Base-by-base conservation (phyloP, 2,888 invertebrate species). In the Anthophora plumipes region DNA sequence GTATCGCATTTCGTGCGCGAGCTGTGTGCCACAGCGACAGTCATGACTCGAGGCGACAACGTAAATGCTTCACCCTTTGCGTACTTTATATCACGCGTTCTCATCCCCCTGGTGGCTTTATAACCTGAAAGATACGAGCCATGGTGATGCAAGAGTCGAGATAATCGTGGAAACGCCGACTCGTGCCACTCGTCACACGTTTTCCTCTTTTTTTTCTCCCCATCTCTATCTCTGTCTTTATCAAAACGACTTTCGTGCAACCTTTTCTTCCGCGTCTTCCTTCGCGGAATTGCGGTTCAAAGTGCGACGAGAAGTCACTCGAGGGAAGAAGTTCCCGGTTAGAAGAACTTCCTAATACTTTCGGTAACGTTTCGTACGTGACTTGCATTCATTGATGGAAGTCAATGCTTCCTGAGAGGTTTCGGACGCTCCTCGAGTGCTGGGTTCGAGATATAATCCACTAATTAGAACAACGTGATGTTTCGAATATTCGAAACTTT, bases 81-180 rank as follows among this genome's bases (percentile, higher is more conserved):
- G 78, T 72, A 52, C 72, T 72, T 60, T 50, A 72, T 81, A 69
- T 68, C 59, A 9, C 78, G 39, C 60, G 41, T 57, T 17, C 12
- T 22, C 48, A 80, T 25, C 22, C 25, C 41, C 39, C 22, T 3
- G 63, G 48, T 52, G 69, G 57, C 57, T 84, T 82, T 72, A 72
- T 57, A 52, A 76, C 64, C 70, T 75, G 46, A 82, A 85, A 84
- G 82, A 87, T 83, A 84, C 84, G 86, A 75, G 82, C 59, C 41
- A 57, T 46, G 37, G 66, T 31, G 76, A 80, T 84, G 81, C 77
- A 50, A 70, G 63, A 83, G 75, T 86, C 78, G 77, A 82, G 81
- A 81, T 89, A 88, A 89, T 88, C 85, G 80, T 59, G 74, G 71
- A 83, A 83, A 81, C 78, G 76, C 64, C 48, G 68, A 73, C 68